phyloP scores from a whole-genome alignment of 2,888 invertebrate species.

The Plebejus melissa region DNA sequence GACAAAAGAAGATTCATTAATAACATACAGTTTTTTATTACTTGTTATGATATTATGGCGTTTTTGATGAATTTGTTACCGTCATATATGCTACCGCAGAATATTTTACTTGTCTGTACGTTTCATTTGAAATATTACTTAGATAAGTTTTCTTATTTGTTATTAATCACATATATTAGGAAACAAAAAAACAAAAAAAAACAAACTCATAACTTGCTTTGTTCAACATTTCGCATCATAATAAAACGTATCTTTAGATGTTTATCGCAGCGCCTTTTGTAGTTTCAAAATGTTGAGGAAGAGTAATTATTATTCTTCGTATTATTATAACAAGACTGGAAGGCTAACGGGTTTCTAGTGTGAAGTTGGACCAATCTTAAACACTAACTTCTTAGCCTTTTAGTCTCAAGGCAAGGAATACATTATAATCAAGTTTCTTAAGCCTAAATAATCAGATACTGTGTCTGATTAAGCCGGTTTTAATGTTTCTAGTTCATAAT shows the following conservation, averaged over 20 bases:
- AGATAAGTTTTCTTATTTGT: too few species aligned
- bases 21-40: background rate
- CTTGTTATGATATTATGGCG: background rate
- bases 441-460: background rate
- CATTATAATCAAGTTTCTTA: background rate
- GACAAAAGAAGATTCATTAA: background rate
- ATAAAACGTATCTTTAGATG: background rate
- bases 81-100: background rate
- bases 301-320: background rate
- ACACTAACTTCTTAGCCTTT: background rate
- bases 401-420: slow-evolving; percentile 12
- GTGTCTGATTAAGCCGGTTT: background rate
- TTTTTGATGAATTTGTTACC: background rate
- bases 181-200: background rate
- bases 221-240: background rate
- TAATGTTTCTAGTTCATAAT: background rate
- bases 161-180: background rate
- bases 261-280: background rate
- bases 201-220: background rate
- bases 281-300: background rate
- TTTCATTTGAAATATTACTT: background rate
- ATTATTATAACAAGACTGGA: background rate
- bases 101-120: background rate
- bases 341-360: background rate
- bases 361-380: background rate